phyloP scores from a whole-genome alignment of 2,113 vertebrate genomes.

The Garra rufa region DNA sequence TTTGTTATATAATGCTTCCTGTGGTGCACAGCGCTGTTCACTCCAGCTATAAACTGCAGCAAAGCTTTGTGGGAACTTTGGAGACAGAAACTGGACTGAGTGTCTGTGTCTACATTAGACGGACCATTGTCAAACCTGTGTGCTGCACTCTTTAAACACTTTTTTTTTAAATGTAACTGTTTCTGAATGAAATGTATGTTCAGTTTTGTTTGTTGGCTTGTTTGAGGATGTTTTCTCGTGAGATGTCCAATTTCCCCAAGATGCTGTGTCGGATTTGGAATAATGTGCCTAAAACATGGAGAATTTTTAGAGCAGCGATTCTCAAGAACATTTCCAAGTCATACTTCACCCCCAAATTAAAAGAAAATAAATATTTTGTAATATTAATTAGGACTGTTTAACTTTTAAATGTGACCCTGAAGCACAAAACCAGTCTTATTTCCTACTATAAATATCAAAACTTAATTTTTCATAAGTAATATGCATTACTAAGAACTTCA shows the following conservation, averaged over 20 bases:
- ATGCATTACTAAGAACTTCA: too few relatives aligned
- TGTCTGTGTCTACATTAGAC: constrained; percentile 28
- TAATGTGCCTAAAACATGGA: constrained; percentile 16
- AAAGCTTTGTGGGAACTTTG: constrained; percentile 20
- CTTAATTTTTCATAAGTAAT: too few relatives aligned
- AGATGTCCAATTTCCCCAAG: neutral
- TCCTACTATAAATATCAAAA: too few relatives aligned
- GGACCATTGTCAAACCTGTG: constrained; percentile 20
- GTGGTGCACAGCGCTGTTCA: constrained; percentile 9
- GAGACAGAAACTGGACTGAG: constrained; percentile 9
- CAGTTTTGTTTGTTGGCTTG: neutral
- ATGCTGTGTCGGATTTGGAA: constrained; percentile 8
- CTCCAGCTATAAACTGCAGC: constrained; percentile 36
- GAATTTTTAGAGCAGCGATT: neutral
- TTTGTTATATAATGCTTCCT: constrained; percentile 19
- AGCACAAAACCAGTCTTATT: too few relatives aligned
- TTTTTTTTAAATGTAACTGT: neutral
- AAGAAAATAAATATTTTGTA: neutral
- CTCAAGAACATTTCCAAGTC: neutral
- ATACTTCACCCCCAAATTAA: constrained; percentile 13
- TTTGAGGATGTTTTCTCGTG: neutral
- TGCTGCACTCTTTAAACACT: constrained; percentile 33
- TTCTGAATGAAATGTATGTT: constrained; percentile 15
- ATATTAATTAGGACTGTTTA: too few relatives aligned
- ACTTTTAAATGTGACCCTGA: too few relatives aligned